Conservation (phyloP, 2,797 vertebrate species). For the Rachycentron canadum region DNA sequence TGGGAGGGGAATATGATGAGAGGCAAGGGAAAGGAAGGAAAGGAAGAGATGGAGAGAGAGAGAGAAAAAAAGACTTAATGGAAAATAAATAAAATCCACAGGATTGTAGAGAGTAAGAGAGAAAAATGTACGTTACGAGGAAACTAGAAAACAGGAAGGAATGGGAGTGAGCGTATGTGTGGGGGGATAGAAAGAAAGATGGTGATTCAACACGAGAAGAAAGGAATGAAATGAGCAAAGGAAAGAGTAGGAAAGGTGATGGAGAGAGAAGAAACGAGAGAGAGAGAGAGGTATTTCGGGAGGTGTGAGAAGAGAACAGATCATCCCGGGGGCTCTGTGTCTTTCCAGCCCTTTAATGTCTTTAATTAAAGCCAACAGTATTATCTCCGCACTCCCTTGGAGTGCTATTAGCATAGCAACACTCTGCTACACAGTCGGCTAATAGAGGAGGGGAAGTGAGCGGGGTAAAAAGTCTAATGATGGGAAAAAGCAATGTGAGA, state of each 20-base stretch:
- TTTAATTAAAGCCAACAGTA: slow-evolving; percentile 85
- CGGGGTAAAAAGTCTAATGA: slow-evolving; percentile 51
- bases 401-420: slow-evolving; percentile 78
- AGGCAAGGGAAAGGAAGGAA: not conserved
- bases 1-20: slow-evolving; percentile 1
- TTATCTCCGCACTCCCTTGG: slow-evolving; percentile 73
- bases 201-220: slow-evolving; percentile 32
- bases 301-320: slow-evolving; percentile 69
- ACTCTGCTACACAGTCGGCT: slow-evolving; percentile 58
- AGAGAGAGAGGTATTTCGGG: slow-evolving; percentile 58
- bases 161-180: slow-evolving; percentile 7
- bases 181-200: not conserved
- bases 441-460: slow-evolving; percentile 51
- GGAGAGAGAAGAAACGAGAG: slow-evolving; percentile 27
- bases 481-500: slow-evolving; percentile 36
- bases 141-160: slow-evolving; percentile 33
- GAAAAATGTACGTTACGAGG: slow-evolving; percentile 26
- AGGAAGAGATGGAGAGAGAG: not conserved
- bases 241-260: slow-evolving; percentile 26
- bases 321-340: slow-evolving; percentile 69
- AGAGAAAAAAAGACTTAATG: not conserved
- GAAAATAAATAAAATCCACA: slow-evolving; percentile 9
- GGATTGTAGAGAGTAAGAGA: not conserved
- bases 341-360: slow-evolving; percentile 81
- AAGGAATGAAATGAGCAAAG: slow-evolving; percentile 34